phyloP scores from a whole-genome alignment of 1,140 invertebrate genomes.

The Elymnias hypermnestra region DNA sequence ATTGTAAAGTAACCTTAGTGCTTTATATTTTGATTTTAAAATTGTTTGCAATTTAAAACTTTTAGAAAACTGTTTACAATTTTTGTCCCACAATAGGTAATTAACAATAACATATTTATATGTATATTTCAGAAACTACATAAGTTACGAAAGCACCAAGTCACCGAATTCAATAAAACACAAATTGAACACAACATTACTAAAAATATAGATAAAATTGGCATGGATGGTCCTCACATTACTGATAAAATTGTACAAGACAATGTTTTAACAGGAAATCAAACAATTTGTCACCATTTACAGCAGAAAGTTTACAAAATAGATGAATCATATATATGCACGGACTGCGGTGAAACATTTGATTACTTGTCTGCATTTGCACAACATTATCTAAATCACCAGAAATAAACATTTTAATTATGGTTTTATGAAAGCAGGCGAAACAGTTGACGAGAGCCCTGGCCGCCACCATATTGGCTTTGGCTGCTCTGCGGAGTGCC shows the following conservation, averaged over 20 bases:
- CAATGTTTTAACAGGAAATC: conserved; percentile 5
- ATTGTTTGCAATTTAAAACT: no score
- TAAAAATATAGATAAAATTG: conserved; percentile 54
- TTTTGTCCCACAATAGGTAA: no score
- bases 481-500: no score
- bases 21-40: no score
- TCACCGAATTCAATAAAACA: conserved; percentile 25
- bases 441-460: no score
- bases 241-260: conserved; percentile 6
- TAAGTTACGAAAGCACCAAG: conserved; percentile 53
- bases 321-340: conserved; percentile 32
- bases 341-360: conserved; percentile 47
- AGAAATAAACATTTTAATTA: conserved; percentile 23
- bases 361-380: conserved; percentile 40
- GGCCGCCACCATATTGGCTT: no score
- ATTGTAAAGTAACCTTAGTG: no score
- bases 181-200: conserved; percentile 43
- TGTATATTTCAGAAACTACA: conserved; percentile 56
- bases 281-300: conserved; percentile 4
- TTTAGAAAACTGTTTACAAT: no score
- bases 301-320: conserved; percentile 17
- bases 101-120: background rate
- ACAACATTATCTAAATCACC: conserved; percentile 43
- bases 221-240: conserved; percentile 37
- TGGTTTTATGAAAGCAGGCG: no score